phyloP scores from a whole-genome alignment of 2,797 vertebrate genomes.

The Steatocranus sp. region DNA sequence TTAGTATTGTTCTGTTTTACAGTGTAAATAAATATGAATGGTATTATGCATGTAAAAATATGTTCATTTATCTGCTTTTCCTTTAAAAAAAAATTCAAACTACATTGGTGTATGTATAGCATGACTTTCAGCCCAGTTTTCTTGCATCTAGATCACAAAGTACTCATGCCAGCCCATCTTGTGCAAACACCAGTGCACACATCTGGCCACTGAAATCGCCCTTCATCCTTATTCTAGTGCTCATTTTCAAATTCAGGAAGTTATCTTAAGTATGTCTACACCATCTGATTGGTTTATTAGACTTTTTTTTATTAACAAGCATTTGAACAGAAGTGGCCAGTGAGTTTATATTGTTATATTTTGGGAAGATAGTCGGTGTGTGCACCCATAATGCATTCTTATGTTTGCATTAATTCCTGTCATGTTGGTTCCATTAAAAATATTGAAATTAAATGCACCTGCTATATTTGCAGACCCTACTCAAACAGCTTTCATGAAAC shows the following conservation, averaged over 20 bases:
- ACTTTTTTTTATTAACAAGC: neutral
- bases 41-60: neutral
- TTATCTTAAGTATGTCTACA: neutral
- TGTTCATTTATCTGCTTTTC: neutral
- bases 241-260: neutral
- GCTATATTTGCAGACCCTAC: neutral
- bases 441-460: neutral
- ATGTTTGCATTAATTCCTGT: neutral
- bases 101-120: neutral
- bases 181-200: neutral
- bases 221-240: neutral
- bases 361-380: neutral
- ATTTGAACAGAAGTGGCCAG: neutral
- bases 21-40: neutral
- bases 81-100: neutral
- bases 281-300: neutral
- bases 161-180: neutral
- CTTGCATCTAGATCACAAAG: neutral
- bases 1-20: neutral
- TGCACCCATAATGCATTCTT: neutral
- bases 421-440: neutral
- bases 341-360: neutral
- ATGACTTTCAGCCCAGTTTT: neutral
- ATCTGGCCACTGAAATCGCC: neutral
- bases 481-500: neutral